These are phyloP conservation scores for Brachionus paranguensis DNA, from an alignment of 1,140 invertebrate species.

Conservation along the genomic window DNA sequence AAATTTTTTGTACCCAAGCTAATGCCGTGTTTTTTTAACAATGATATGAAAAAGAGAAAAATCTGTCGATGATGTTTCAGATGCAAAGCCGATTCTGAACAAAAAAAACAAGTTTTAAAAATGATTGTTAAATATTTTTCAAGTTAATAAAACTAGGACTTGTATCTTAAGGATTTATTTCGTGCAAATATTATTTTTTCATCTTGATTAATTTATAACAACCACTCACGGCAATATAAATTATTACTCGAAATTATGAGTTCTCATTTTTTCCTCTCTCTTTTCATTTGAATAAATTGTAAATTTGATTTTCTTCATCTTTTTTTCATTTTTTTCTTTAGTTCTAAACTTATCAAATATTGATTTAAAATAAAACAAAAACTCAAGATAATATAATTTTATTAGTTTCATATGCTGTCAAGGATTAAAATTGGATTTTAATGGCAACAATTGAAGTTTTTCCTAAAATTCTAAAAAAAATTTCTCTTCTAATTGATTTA, in stretches of 20 bases:
- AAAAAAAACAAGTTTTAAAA: neutral
- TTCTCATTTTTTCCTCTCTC: neutral
- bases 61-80: neutral
- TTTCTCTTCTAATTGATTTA: too few relatives aligned
- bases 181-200: neutral
- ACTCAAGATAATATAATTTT: neutral
- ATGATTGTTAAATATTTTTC: neutral
- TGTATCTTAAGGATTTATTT: neutral
- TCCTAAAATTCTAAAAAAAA: neutral
- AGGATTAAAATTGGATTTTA: neutral
- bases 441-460: neutral
- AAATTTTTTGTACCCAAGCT: neutral
- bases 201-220: neutral
- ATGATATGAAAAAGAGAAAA: neutral
- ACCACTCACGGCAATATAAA: neutral
- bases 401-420: neutral
- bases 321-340: neutral
- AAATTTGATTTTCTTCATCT: neutral
- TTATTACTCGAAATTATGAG: neutral
- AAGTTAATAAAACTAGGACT: neutral
- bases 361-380: neutral
- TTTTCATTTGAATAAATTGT: neutral
- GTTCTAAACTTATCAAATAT: neutral
- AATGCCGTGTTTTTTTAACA: neutral
- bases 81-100: neutral